phyloP scores from a whole-genome alignment of 2,113 vertebrate species.

The Callocephalon fimbriatum region DNA sequence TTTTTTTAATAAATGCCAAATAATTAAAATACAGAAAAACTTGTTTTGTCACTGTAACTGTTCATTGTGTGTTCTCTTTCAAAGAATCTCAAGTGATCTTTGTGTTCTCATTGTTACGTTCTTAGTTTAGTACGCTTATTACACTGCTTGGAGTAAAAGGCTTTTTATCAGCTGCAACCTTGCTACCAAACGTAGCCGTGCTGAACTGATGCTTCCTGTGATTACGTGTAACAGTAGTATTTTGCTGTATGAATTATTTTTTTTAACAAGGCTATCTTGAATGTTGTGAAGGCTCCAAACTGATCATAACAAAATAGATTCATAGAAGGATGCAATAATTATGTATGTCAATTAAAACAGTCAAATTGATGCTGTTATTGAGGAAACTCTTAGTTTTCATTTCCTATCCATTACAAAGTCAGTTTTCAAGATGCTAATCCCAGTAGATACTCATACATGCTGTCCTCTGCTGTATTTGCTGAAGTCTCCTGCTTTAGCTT shows the following conservation, averaged over 20 bases:
- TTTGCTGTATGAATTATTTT: not conserved
- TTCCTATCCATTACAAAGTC: not conserved
- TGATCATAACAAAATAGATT: not conserved
- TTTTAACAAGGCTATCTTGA: not conserved
- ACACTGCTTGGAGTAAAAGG: not conserved
- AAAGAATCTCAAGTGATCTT: not conserved
- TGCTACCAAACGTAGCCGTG: not conserved
- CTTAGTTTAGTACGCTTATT: not conserved
- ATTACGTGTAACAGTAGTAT: not conserved
- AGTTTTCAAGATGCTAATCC: not conserved
- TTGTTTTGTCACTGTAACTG: not conserved
- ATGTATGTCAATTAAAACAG: not conserved
- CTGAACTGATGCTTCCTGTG: not conserved
- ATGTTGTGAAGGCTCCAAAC: not conserved
- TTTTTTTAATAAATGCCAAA: not conserved
- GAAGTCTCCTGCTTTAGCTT: not conserved
- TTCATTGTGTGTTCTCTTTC: not conserved
- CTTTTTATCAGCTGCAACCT: not conserved
- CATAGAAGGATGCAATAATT: fast-evolving
- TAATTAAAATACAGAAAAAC: not conserved
- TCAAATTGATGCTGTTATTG: not conserved
- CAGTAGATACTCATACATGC: fast-evolving
- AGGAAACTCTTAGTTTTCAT: not conserved
- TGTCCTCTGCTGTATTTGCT: fast-evolving
- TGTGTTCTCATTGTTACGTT: fast-evolving